Percentiles rank a stretch among this genome's conserved stretches.
These are phyloP conservation scores for Elysia crispata DNA, from an alignment of 2,888 invertebrate genomes.

Conservation along the genomic window DNA sequence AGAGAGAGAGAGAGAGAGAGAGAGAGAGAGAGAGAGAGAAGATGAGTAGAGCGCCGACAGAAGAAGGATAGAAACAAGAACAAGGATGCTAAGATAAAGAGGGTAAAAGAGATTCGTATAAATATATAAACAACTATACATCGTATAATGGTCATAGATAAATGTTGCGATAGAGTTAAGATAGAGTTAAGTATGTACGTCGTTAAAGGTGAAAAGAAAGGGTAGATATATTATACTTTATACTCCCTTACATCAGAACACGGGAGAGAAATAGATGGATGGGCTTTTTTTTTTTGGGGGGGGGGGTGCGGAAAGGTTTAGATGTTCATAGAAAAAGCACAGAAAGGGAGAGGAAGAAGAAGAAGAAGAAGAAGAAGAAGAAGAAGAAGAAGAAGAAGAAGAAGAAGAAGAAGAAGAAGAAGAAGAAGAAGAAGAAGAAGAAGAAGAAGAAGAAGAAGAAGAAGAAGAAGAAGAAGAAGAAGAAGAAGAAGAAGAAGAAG, in stretches of 20 bases:
- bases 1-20: neutral
- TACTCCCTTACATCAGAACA: too few species aligned
- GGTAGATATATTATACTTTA: too few species aligned
- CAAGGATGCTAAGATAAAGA: neutral
- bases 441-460: neutral
- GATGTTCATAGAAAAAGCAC: too few species aligned
- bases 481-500: neutral
- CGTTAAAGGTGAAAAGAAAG: too few species aligned
- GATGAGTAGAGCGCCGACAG: neutral
- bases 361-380: neutral
- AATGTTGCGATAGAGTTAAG: too few species aligned
- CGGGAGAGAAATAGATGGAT: too few species aligned
- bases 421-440: neutral
- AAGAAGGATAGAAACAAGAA: neutral
- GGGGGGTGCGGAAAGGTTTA: too few species aligned
- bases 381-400: neutral
- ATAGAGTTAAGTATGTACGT: too few species aligned
- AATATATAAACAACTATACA: too few species aligned
- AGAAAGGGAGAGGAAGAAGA: constrained; percentile 2
- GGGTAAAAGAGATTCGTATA: too few species aligned
- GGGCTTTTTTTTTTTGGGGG: too few species aligned
- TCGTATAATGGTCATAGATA: too few species aligned
- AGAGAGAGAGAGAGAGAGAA: neutral
- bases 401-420: neutral
- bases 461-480: neutral